Conservation (phyloP, 53 echinoderm and acorn worm genomes). For the Apostichopus leukothele region DNA sequence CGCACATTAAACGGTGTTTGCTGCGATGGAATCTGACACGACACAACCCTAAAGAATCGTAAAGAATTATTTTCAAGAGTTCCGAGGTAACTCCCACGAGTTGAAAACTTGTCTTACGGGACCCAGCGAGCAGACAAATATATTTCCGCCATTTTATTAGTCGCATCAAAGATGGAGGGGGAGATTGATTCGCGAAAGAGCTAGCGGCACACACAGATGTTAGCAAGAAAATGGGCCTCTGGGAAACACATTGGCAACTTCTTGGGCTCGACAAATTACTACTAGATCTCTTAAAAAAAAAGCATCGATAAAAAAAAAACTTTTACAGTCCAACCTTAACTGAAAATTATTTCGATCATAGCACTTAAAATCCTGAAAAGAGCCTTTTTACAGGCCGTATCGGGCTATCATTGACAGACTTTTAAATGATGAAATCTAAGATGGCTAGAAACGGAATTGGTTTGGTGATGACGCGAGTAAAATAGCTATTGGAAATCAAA, state of each 20-base stretch:
- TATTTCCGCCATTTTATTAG: conserved; percentile 50
- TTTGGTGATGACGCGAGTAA: conserved; percentile 29
- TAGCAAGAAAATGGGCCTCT: conserved; percentile 46
- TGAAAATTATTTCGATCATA: conserved; percentile 42
- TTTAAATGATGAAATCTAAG: conserved; percentile 46
- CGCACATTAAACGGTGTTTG: conserved; percentile 41
- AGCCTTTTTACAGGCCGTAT: conserved; percentile 29
- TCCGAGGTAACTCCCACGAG: conserved; percentile 46
- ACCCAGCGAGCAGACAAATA: conserved; percentile 46
- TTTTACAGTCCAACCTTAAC: conserved; percentile 39
- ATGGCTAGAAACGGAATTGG: neutral
- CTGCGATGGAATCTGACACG: conserved; percentile 47
- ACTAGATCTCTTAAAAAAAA: neutral
- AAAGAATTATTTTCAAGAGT: conserved; percentile 50
- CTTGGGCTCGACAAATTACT: conserved; percentile 31
- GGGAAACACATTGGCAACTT: conserved; percentile 9
- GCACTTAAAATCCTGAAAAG: conserved; percentile 35
- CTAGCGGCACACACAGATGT: conserved; percentile 32
- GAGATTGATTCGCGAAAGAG: conserved; percentile 31
- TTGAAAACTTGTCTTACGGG: conserved; percentile 33
- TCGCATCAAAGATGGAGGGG: conserved; percentile 24
- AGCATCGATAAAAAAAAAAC: conserved; percentile 22
- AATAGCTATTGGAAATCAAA: conserved; percentile 34
- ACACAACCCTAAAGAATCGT: conserved; percentile 40
- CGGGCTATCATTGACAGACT: conserved; percentile 48